phyloP scores from a whole-genome alignment of 2,888 invertebrate genomes.

The Incurvaria masculella region DNA sequence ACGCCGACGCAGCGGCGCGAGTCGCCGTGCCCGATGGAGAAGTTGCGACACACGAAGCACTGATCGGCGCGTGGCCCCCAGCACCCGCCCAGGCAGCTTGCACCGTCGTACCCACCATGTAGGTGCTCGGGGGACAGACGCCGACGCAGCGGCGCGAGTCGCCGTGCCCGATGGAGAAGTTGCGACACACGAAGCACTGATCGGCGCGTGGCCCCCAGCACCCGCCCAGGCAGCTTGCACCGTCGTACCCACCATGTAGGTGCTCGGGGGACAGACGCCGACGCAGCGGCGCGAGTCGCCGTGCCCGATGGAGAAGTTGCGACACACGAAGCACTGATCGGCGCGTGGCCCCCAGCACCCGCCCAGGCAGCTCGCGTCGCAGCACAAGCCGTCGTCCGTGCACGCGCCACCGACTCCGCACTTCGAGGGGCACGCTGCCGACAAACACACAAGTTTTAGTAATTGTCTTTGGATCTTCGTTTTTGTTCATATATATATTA shows the following conservation, averaged over 20 bases:
- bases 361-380: conserved; percentile 68
- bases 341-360: conserved; percentile 68
- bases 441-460: too few relatives aligned
- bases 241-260: too few relatives aligned
- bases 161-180: conserved; percentile 61
- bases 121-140: conserved; percentile 61
- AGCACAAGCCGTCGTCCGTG: conserved; percentile 48
- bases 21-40: conserved; percentile 57
- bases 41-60: conserved; percentile 82
- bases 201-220: conserved; percentile 62
- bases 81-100: conserved; percentile 94
- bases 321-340: conserved; percentile 78
- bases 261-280: conserved; percentile 61
- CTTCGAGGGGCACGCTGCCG: conserved; percentile 58
- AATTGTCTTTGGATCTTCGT: too few relatives aligned
- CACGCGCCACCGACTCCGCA: conserved; percentile 47
- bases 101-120: too few relatives aligned
- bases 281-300: conserved; percentile 58
- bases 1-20: conserved; percentile 58
- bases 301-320: conserved; percentile 62
- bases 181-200: conserved; percentile 79
- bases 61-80: conserved; percentile 52
- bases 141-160: conserved; percentile 59
- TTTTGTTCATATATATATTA: too few relatives aligned
- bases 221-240: conserved; percentile 91